Evolutionary conservation across 2,797 vertebrate species (phyloP).

Genomic region (Cheracebus regulus): DNA sequence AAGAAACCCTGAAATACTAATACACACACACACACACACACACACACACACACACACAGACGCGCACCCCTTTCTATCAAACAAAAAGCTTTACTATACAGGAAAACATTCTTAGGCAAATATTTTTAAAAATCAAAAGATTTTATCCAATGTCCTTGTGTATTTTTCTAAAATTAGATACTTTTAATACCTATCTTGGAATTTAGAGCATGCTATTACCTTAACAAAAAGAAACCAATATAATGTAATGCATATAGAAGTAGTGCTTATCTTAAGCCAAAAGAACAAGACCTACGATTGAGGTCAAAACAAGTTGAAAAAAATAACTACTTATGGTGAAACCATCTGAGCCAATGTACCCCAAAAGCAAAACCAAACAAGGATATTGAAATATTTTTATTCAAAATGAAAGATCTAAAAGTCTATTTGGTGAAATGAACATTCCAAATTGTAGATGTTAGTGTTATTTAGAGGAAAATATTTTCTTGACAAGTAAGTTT

Average conservation of each 20-base stretch:
- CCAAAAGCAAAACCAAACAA: not conserved
- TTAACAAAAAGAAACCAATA: not conserved
- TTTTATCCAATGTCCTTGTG: not conserved
- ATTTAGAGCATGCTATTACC: not conserved
- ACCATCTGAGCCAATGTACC: not conserved
- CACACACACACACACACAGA: not conserved
- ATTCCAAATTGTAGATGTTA: not conserved
- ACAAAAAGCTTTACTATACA: not conserved
- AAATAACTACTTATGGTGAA: not conserved
- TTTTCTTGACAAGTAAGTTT: not conserved
- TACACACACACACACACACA: not conserved
- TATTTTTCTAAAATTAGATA: not conserved
- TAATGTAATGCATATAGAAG: not conserved
- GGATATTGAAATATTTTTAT: not conserved
- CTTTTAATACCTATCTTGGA: not conserved
- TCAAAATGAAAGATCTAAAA: not conserved
- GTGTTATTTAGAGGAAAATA: not conserved
- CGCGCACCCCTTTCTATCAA: not conserved
- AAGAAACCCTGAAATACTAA: not conserved
- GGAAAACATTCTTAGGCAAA: not conserved
- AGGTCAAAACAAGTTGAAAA: not conserved
- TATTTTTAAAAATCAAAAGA: not conserved
- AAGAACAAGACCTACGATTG: not conserved
- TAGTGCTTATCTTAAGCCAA: not conserved
- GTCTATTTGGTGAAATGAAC: not conserved